These are phyloP conservation scores for Euzophera pinguis DNA, from an alignment of 2,888 invertebrate species.

Conservation along the genomic window DNA sequence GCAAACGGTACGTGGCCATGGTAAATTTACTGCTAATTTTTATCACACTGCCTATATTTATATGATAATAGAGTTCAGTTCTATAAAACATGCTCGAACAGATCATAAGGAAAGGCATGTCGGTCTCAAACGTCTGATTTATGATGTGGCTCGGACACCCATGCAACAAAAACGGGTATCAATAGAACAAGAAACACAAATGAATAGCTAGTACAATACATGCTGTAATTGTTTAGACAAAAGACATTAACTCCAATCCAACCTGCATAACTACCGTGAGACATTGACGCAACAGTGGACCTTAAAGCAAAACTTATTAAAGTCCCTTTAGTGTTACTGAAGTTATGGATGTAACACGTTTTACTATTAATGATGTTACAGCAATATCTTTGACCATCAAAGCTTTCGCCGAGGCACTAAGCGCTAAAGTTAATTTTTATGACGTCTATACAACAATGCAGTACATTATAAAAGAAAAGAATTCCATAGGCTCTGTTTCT, in stretches of 20 bases:
- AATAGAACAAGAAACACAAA: slow-evolving; percentile 74
- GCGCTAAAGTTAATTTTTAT: slow-evolving; percentile 73
- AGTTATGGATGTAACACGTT: slow-evolving; percentile 22
- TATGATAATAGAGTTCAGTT: slow-evolving; percentile 30
- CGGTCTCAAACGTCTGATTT: slow-evolving; percentile 62
- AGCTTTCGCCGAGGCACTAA: slow-evolving; percentile 59
- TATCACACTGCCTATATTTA: slow-evolving; percentile 16
- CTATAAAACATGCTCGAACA: slow-evolving; percentile 13
- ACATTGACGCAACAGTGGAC: slow-evolving; percentile 22
- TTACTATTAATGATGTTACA: slow-evolving; percentile 21
- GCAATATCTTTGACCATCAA: slow-evolving; percentile 65
- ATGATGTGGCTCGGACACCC: slow-evolving; percentile 74
- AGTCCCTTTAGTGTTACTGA: slow-evolving; percentile 17
- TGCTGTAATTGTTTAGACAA: slow-evolving; percentile 77
- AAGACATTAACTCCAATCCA: slow-evolving; percentile 34
- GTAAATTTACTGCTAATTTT: slow-evolving; percentile 12
- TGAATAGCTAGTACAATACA: slow-evolving; percentile 72
- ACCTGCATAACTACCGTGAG: slow-evolving; percentile 26
- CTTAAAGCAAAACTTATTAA: slow-evolving; percentile 17
- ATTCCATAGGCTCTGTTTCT: slow-evolving; percentile 54
- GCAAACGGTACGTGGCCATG: slow-evolving; percentile 31
- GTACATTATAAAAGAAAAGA: slow-evolving; percentile 61
- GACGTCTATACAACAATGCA: slow-evolving; percentile 62
- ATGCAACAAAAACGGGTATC: slow-evolving; percentile 67
- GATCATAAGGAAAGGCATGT: slow-evolving; percentile 34